phyloP scores from a whole-genome alignment of 2,797 vertebrate species.

The Galagoides demidoff region DNA sequence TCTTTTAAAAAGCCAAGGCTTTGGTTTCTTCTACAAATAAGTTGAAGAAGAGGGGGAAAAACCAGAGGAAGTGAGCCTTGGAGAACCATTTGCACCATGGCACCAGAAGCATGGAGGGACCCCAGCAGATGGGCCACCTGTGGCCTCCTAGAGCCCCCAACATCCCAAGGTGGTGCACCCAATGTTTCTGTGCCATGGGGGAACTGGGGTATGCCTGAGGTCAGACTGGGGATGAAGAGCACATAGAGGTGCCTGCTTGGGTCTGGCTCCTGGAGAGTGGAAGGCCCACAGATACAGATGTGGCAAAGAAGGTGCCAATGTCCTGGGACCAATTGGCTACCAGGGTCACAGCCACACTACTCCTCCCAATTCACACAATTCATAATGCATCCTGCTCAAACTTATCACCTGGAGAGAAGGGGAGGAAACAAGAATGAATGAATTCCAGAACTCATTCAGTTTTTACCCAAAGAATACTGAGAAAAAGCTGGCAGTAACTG shows the following conservation, averaged over 20 bases:
- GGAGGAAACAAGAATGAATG: background rate
- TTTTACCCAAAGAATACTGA: background rate
- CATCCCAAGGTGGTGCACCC: background rate
- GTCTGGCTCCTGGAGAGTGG: background rate
- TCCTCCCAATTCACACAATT: background rate
- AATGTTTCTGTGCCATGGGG: background rate
- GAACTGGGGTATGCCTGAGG: too few species aligned
- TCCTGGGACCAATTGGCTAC: background rate
- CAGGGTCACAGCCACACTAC: background rate
- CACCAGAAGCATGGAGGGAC: background rate
- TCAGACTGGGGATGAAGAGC: background rate
- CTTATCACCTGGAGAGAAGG: background rate
- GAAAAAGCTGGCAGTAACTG: background rate
- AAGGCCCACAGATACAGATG: background rate
- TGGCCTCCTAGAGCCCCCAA: background rate
- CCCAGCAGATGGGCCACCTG: too few species aligned
- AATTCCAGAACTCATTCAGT: background rate
- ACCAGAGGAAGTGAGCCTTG: background rate
- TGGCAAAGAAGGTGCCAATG: background rate
- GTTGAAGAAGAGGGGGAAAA: background rate
- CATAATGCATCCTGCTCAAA: background rate
- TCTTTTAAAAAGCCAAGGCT: background rate
- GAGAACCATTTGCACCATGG: background rate
- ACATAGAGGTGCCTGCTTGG: background rate
- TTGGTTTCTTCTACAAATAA: conserved; percentile 17